Evolutionary conservation across 2,797 vertebrate genomes (phyloP).

Genomic region (Crossoptilon crossoptilon): DNA sequence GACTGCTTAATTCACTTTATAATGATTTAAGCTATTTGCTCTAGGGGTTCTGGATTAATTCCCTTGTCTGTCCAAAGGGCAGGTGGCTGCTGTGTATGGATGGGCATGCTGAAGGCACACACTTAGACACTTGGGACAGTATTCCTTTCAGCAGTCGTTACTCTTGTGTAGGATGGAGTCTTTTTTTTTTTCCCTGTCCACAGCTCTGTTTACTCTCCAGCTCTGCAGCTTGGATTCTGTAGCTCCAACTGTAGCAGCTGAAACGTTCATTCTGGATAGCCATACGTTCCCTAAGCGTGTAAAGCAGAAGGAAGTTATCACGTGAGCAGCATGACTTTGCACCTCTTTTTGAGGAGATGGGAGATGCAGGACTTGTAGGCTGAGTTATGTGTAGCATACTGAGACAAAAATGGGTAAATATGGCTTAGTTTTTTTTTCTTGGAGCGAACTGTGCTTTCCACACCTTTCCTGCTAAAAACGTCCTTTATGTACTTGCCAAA

Average conservation of each 20-base stretch:
- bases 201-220: not conserved
- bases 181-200: not conserved
- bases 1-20: not conserved
- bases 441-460: not conserved
- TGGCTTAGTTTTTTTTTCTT: not conserved
- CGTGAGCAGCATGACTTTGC: not conserved
- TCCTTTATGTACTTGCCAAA: not conserved
- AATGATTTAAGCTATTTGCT: not conserved
- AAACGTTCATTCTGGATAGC: not conserved
- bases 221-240: not conserved
- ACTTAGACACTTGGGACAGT: not conserved
- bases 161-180: not conserved
- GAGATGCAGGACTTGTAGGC: not conserved
- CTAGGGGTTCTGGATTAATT: not conserved
- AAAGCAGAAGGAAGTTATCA: not conserved
- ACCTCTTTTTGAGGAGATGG: not conserved
- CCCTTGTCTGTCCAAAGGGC: not conserved
- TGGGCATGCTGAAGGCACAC: not conserved
- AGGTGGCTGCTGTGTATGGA: not conserved
- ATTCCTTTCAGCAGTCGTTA: not conserved
- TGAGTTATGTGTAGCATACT: not conserved
- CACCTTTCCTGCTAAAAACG: not conserved
- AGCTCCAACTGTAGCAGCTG: rapidly evolving
- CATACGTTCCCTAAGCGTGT: not conserved
- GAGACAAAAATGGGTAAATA: not conserved